phyloP scores from a whole-genome alignment of 2,888 invertebrate species.

The Liodrosophila aerea region DNA sequence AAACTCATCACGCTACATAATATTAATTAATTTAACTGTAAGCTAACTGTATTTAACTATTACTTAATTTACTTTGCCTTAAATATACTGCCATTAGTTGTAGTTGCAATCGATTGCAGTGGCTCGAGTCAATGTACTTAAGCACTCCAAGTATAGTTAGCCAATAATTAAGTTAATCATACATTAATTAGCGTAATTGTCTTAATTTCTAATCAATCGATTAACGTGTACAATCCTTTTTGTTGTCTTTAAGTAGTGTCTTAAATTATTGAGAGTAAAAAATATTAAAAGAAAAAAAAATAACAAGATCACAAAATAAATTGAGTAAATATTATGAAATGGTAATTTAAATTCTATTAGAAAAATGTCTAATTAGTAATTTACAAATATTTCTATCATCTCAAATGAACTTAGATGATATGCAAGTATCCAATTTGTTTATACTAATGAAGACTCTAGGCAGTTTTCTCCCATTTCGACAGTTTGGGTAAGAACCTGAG shows the following conservation, averaged over 20 bases:
- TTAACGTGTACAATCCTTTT: conserved; percentile 8
- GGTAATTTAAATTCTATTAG: too few relatives aligned
- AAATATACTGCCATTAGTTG: conserved; percentile 64
- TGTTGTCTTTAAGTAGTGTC: conserved; percentile 2
- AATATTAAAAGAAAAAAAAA: conserved; percentile 10
- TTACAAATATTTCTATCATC: too few relatives aligned
- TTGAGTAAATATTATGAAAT: too few relatives aligned
- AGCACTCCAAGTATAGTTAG: conserved; percentile 58
- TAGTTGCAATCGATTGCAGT: conserved; percentile 37
- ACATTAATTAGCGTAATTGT: conserved; percentile 11
- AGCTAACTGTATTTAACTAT: conserved; percentile 20
- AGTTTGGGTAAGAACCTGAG: conserved; percentile 47
- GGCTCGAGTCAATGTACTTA: conserved; percentile 62
- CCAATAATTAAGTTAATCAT: conserved; percentile 21
- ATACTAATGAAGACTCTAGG: neutral
- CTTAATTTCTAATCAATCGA: conserved; percentile 7
- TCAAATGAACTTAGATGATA: too few relatives aligned
- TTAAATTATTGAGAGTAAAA: conserved; percentile 19
- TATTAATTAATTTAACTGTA: conserved; percentile 39
- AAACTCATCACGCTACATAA: conserved; percentile 53
- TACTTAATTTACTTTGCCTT: conserved; percentile 18
- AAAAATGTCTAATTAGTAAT: too few relatives aligned
- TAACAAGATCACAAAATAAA: neutral
- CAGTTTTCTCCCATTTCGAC: neutral
- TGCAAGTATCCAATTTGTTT: too few relatives aligned